These are phyloP conservation scores for Acanthornis magna DNA, from an alignment of 2,797 vertebrate genomes.

Conservation along the genomic window DNA sequence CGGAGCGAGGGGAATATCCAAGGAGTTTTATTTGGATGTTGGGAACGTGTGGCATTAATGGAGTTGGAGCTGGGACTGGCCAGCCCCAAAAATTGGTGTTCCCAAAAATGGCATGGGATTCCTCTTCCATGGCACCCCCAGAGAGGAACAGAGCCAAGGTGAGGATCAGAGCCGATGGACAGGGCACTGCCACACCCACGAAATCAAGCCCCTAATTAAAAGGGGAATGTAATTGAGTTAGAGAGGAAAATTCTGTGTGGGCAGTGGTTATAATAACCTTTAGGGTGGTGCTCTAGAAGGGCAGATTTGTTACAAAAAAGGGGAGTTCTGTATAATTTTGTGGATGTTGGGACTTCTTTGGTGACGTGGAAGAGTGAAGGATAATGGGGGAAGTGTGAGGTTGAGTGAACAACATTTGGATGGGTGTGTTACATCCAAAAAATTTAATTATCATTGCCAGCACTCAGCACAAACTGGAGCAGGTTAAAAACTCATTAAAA, in stretches of 20 bases:
- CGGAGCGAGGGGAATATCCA: background rate
- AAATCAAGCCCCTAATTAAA: background rate
- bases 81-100: background rate
- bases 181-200: accelerated
- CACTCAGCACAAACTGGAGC: background rate
- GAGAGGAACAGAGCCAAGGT: background rate
- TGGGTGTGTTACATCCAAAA: background rate
- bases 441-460: accelerated
- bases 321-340: accelerated
- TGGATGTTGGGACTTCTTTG: background rate
- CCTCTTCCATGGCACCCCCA: background rate
- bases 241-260: background rate
- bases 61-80: background rate
- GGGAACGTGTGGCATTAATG: background rate
- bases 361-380: background rate
- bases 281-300: background rate
- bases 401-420: background rate
- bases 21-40: background rate
- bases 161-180: too few species aligned
- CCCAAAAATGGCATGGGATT: background rate
- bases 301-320: background rate
- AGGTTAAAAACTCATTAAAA: background rate
- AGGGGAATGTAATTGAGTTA: background rate
- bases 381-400: accelerated
- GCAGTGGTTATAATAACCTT: background rate